A percentile compares a stretch with the other conserved stretches of the same genome.
phyloP scores from a whole-genome alignment of 2,113 vertebrate species.

The Alexandromys fortis region DNA sequence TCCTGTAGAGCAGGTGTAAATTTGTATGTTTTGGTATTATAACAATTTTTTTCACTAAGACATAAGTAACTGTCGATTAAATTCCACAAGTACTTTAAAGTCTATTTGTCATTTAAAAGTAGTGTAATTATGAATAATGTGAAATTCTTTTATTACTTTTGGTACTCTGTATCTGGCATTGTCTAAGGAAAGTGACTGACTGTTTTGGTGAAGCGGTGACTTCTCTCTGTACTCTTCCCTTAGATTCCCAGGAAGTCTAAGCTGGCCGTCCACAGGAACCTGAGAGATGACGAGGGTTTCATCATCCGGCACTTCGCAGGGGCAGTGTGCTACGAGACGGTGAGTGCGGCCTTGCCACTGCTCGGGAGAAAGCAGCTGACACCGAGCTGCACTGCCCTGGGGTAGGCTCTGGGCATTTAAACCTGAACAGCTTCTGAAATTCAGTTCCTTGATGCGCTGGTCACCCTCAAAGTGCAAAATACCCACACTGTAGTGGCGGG shows the following conservation, averaged over 20 bases:
- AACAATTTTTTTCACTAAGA: background rate
- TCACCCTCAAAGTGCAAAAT: background rate
- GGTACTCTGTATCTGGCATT: background rate
- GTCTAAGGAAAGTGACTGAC: constrained; percentile 22
- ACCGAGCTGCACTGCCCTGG: accelerated
- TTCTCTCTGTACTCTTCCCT: constrained; percentile 4
- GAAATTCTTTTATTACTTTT: background rate
- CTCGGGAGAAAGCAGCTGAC: background rate
- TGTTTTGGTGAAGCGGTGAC: constrained; percentile 55
- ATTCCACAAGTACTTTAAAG: constrained; percentile 24
- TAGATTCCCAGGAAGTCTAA: constrained; percentile 99
- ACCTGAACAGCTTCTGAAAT: background rate
- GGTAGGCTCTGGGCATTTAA: background rate
- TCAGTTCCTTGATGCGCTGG: background rate
- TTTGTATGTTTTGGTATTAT: background rate
- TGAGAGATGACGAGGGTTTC: constrained; percentile 98
- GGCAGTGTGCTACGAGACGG: constrained; percentile 99
- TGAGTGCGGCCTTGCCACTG: constrained; percentile 78
- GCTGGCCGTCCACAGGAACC: constrained; percentile 95
- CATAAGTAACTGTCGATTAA: constrained; percentile 29
- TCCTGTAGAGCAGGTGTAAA: background rate
- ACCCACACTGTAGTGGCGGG: background rate
- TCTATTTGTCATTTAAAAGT: background rate
- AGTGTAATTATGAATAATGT: background rate
- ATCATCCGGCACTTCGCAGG: constrained; percentile 98